These are phyloP conservation scores for Apostichopus parvimensis DNA, from an alignment of 35 echinoderm and acorn worm species.

Conservation along the genomic window DNA sequence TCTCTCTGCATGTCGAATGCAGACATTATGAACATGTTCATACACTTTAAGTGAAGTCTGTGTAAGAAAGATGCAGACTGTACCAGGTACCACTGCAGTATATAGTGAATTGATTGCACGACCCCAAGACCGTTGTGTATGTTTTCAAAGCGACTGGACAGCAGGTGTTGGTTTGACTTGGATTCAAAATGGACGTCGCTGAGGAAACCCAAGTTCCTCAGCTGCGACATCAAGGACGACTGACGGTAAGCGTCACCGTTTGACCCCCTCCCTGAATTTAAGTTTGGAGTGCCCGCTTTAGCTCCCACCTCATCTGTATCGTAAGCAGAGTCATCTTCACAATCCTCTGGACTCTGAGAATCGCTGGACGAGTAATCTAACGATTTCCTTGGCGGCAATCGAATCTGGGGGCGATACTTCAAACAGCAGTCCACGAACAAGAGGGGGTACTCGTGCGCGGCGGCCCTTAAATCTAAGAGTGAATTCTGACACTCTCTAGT, in stretches of 20 bases:
- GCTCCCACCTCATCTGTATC: conserved; percentile 65
- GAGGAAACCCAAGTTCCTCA: conserved; percentile 62
- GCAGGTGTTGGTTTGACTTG: conserved; percentile 1
- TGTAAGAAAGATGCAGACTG: conserved; percentile 72
- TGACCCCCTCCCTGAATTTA: not conserved
- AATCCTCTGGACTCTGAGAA: conserved; percentile 57
- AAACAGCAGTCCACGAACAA: conserved; percentile 88
- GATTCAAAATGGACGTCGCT: conserved; percentile 52
- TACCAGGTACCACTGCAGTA: conserved; percentile 79
- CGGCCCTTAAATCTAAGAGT: conserved; percentile 71
- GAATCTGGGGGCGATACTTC: not conserved
- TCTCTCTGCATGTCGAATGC: conserved; percentile 99
- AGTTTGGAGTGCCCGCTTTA: conserved; percentile 16
- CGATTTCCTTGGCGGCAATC: conserved; percentile 2
- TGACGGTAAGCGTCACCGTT: conserved; percentile 28
- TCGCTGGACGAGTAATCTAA: conserved; percentile 53
- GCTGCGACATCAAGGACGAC: conserved; percentile 50
- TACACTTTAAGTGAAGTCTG: conserved; percentile 82
- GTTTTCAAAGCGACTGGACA: conserved; percentile 69
- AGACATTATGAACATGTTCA: conserved; percentile 99
- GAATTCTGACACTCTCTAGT: conserved; percentile 61
- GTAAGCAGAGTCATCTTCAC: conserved; percentile 83
- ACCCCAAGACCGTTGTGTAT: conserved; percentile 65
- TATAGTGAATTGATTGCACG: conserved; percentile 82
- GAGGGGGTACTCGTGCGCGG: conserved; percentile 63